A percentile compares a stretch with the other conserved stretches of the same genome.
Evolutionary conservation across 2,888 invertebrate species (phyloP).

Genomic region (Proisotoma minuta): DNA sequence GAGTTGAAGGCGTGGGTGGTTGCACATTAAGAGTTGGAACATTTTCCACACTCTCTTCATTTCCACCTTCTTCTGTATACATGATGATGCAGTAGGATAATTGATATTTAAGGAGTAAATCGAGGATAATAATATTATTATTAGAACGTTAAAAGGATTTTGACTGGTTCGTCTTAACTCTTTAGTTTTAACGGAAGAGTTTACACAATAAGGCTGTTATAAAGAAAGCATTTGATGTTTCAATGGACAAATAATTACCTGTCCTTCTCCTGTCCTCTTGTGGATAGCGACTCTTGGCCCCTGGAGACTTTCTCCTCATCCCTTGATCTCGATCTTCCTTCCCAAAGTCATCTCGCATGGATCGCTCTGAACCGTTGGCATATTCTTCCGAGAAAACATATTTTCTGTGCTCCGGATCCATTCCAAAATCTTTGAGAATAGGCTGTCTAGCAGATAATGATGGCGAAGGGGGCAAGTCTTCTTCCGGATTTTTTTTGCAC

Average conservation of each 20-base stretch:
- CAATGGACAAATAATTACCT: too few relatives aligned
- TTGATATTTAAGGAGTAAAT: too few relatives aligned
- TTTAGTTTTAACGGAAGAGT: too few relatives aligned
- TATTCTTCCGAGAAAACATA: constrained; percentile 53
- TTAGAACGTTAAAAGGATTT: too few relatives aligned
- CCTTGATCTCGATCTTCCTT: constrained; percentile 33
- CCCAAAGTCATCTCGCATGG: constrained; percentile 31
- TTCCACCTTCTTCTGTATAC: constrained; percentile 28
- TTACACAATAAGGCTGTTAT: too few relatives aligned
- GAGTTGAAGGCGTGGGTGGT: constrained; percentile 20
- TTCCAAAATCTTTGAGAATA: constrained; percentile 49
- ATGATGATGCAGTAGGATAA: constrained; percentile 18
- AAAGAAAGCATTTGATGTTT: background rate
- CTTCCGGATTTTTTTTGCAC: constrained; percentile 55
- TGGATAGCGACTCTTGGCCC: constrained; percentile 25
- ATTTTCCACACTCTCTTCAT: constrained; percentile 2
- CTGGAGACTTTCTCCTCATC: constrained; percentile 30
- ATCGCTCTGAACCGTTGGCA: constrained; percentile 36
- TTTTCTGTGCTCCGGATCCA: constrained; percentile 61
- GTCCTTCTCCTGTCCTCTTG: constrained; percentile 36
- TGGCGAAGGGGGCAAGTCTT: constrained; percentile 16
- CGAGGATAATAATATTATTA: too few relatives aligned
- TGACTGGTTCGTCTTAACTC: too few relatives aligned
- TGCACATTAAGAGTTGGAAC: constrained; percentile 10
- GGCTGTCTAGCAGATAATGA: too few relatives aligned